A percentile compares a stretch with the other conserved stretches of the same genome.
Evolutionary conservation across 2,888 invertebrate genomes (phyloP).

Genomic region (Lycophotia porphyrea): DNA sequence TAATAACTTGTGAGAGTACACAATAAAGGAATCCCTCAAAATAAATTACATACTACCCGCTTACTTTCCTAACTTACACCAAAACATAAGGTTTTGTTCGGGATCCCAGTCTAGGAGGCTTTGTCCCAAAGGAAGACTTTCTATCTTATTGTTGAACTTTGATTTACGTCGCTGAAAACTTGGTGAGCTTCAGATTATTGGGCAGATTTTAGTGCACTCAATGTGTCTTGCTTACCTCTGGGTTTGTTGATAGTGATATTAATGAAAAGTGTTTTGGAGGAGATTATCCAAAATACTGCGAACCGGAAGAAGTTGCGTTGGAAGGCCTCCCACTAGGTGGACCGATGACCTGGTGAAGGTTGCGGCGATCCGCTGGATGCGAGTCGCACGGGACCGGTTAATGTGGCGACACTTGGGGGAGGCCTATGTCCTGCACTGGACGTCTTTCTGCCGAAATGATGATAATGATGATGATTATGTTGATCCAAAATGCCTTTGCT

Average conservation of each 20-base stretch:
- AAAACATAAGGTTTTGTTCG: conserved; percentile 62
- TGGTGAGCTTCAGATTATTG: conserved; percentile 66
- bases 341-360: no score
- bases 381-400: no score
- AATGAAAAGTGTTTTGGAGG: neutral
- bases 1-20: no score
- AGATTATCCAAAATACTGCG: neutral
- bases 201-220: conserved; percentile 34
- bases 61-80: conserved; percentile 18
- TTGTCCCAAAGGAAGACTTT: conserved; percentile 76
- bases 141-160: conserved; percentile 82
- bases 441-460: no score
- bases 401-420: no score
- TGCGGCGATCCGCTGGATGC: no score
- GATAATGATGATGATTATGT: no score
- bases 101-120: conserved; percentile 73
- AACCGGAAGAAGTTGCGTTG: no score
- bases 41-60: neutral
- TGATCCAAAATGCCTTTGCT: neutral
- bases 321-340: no score
- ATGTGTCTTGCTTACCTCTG: conserved; percentile 28
- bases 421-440: no score
- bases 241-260: conserved; percentile 1
- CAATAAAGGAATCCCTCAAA: neutral
- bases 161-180: conserved; percentile 72